Conservation (phyloP, 2,888 invertebrate species). For the Nemurella pictetii region DNA sequence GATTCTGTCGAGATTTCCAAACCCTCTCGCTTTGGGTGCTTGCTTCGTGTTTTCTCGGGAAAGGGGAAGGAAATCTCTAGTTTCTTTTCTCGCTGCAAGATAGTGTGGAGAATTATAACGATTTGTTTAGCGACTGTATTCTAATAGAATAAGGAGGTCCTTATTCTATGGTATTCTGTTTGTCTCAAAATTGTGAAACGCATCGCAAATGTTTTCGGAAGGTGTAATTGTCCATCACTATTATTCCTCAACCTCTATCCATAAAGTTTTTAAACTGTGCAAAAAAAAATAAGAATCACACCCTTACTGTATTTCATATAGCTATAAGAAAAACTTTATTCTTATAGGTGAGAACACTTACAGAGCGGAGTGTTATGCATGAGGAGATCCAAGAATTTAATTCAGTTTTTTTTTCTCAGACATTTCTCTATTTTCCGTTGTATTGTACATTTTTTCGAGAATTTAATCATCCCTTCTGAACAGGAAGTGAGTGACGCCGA, state of each 20-base stretch:
- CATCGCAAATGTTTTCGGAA: too few species aligned
- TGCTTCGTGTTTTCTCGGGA: neutral
- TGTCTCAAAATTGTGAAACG: too few species aligned
- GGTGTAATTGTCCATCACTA: too few species aligned
- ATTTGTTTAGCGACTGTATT: too few species aligned
- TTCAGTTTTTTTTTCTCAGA: neutral
- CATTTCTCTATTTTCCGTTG: neutral
- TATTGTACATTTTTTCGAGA: neutral
- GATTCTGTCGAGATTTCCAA: neutral
- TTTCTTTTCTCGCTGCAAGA: neutral
- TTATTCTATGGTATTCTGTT: too few species aligned
- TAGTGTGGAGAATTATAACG: too few species aligned
- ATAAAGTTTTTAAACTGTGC: too few species aligned
- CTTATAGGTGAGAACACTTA: neutral
- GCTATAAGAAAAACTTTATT: too few species aligned
- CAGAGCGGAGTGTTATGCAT: neutral
- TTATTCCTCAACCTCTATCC: too few species aligned
- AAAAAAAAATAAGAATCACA: too few species aligned
- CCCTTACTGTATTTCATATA: too few species aligned
- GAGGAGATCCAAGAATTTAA: neutral
- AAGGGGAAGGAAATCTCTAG: neutral
- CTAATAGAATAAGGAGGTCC: too few species aligned
- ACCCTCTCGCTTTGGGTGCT: neutral
- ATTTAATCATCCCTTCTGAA: neutral
- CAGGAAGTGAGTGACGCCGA: neutral